Evolutionary conservation across 2,888 invertebrate species (phyloP), one percentile per base, ranked within the genome.

Genomic region (Phyllotreta cruciferae): DNA sequence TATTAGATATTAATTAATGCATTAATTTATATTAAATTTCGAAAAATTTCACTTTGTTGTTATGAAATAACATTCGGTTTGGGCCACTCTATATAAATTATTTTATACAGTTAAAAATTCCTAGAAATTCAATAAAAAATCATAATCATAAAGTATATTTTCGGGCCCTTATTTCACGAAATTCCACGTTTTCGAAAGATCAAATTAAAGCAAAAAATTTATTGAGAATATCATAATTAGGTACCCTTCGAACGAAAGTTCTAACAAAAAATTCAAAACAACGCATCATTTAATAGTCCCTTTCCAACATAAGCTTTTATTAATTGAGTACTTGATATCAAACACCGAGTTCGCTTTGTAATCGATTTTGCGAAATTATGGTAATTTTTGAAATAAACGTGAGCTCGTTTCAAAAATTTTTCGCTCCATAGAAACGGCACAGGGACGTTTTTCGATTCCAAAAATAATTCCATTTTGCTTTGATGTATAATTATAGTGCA

Each of bases 291-390:
- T 71, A 66, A 76, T 70, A 73, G 72, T 69, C 73, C 69, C 72
- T 71, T 71, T 73, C 77, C 77, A 77, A 77, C 73, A 77, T 73
- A 76, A 73, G 76, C 74, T 74, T 75, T 75, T 73, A 76, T 77
- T 79, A 79, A 79, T 79, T 77, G 77, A 70, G 75, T 70, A 73
- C 75, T 75, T 74, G 75, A 77, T 77, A 77, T 77, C 77, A 77
- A 75, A 77, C 76, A 76, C 77, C 73, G 75, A 74, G 73, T 71
- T 77, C 74, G 73, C 71, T 77, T 75, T 76, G 75, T 77, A 79
- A 80, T 80, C 79, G 79, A 80, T 79, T 80, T 79, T 72, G 73
- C 74, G 68, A 79, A 79, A 80, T 80, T 80, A 80, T 79, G 79
- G 79, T 80, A 79, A 80, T 80, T 78, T 79, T 65, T 71, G 74